Conservation (phyloP, 2,113 vertebrate genomes). For the Mustelus asterias region DNA sequence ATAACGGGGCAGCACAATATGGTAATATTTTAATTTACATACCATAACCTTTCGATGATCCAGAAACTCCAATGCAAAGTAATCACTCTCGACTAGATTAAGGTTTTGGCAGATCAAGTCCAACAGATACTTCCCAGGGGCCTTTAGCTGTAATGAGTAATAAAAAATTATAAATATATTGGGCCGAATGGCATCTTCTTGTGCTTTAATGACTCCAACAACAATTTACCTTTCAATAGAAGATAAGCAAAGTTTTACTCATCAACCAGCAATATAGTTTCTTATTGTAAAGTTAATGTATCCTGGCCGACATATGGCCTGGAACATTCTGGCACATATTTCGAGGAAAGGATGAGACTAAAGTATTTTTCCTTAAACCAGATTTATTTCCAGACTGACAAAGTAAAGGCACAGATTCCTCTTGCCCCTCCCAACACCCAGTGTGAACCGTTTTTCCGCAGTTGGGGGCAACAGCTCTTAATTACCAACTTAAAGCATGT, state of each 20-base stretch:
- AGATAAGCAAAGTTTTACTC: not conserved
- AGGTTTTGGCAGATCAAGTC: constrained; percentile 88
- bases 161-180: constrained; percentile 36
- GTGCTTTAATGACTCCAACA: not conserved
- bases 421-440: too few species aligned
- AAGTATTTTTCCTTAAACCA: too few species aligned
- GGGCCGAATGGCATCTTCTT: not conserved
- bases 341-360: too few species aligned
- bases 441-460: too few species aligned
- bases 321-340: too few species aligned
- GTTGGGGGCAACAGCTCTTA: too few species aligned
- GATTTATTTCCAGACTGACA: too few species aligned
- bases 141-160: constrained; percentile 73
- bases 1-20: not conserved
- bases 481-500: too few species aligned
- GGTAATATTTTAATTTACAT: constrained; percentile 45
- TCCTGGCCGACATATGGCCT: not conserved
- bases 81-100: constrained; percentile 95
- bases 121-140: constrained; percentile 82
- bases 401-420: too few species aligned
- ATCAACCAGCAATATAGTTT: not conserved
- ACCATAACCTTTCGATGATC: constrained; percentile 91
- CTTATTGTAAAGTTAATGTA: not conserved
- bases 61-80: constrained; percentile 92
- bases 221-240: not conserved